phyloP scores from a whole-genome alignment of 2,797 vertebrate species.

The Tapirus indicus region DNA sequence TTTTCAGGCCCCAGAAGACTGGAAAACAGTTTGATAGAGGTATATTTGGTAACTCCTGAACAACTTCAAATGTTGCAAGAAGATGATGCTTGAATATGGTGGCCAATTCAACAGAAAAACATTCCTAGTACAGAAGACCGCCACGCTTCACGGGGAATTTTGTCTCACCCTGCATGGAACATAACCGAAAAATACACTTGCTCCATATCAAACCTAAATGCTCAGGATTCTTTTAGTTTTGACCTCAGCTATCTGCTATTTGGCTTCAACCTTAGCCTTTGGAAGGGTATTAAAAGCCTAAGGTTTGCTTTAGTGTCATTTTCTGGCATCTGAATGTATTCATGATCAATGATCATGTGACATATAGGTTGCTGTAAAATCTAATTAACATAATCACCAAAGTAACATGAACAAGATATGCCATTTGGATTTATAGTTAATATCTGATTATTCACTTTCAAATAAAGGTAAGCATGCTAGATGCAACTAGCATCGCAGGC shows the following conservation, averaged over 20 bases:
- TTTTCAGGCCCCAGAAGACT: background rate
- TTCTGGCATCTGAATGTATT: background rate
- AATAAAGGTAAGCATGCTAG: background rate
- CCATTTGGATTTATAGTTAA: background rate
- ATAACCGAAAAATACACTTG: constrained; percentile 51
- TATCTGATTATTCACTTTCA: constrained; percentile 26
- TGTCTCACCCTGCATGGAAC: background rate
- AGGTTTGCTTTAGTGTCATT: background rate
- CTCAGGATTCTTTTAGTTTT: background rate
- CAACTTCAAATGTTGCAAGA: constrained; percentile 41
- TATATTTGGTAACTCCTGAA: background rate
- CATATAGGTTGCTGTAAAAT: background rate
- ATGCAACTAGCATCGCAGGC: background rate
- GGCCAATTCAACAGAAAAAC: background rate
- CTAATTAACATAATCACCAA: background rate
- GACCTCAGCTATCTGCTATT: background rate
- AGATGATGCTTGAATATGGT: background rate
- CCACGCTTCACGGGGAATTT: background rate
- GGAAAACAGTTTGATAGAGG: background rate
- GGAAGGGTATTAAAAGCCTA: background rate
- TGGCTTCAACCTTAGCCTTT: background rate
- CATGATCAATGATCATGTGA: background rate
- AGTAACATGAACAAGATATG: background rate
- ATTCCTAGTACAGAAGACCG: background rate
- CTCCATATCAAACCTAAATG: background rate